Base-by-base conservation (phyloP, 2,113 vertebrate species). In the Progne subis region DNA sequence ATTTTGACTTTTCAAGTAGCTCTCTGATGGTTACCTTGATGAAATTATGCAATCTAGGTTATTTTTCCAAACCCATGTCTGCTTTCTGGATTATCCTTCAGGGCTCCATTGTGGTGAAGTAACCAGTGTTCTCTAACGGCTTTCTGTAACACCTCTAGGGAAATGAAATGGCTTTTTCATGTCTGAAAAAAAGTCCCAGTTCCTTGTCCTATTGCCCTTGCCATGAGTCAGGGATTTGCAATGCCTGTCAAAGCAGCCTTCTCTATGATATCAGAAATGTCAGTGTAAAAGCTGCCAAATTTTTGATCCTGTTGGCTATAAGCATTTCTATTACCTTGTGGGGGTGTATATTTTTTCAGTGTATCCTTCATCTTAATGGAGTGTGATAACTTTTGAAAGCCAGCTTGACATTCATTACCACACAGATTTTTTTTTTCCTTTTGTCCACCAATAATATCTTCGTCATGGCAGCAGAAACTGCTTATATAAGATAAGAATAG, bases 91-190 rank as follows among this genome's bases (percentile, higher is more conserved):
- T 92, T 95, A 82, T 19, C 44, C 32, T 86, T 92, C 39, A 72
- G 88, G 50, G 7, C 21, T 69, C 28, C 74, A 55, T 87, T 96
- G 60, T 95, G 68, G 57, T 90, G 25, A 85, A 88, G 53, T n/a
- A 92, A 34, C 39, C 52, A 41, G 9, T 74, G 26, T 16, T 83
- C 72, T 87, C 60, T 86, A 94, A 64, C 44, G 61, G 87, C 63
- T 93, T 91, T 94, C 37, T 91, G 52, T 16, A 46, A 32, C 71
- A 88, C 68, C 92, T 91, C 63, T 47, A 32, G 56, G 70, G 70
- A 71, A 77, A 70, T 63, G 61, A 94, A 95, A 94, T 81, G n/a
- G 39, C 34, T 86, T 96, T 96, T 94, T 78, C 76, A 57, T 96
- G 72, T 86, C 55, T 79, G 85, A 55, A 83, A 79, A 91, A 60